Conservation (phyloP, 2,888 invertebrate genomes). For the Agriopis aurantiaria region DNA sequence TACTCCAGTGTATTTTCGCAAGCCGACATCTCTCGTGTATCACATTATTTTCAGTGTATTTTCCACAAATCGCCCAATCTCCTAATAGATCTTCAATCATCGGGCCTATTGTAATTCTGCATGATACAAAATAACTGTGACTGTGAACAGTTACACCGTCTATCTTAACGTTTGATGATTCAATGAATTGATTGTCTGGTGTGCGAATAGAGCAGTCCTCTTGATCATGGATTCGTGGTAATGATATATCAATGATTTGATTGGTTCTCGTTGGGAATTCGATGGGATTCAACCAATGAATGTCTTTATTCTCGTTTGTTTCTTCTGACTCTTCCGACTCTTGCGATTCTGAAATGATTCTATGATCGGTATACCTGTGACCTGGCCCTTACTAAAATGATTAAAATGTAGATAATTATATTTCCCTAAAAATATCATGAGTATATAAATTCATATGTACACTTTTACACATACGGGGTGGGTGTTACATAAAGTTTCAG, state of each 20-base stretch:
- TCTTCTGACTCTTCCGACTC: conserved; percentile 17
- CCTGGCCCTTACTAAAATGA: not conserved
- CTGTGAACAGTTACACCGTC: conserved; percentile 43
- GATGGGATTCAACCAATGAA: conserved; percentile 39
- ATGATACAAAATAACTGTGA: conserved; percentile 51
- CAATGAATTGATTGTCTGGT: conserved; percentile 32
- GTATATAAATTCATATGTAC: not conserved
- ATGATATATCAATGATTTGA: conserved; percentile 44
- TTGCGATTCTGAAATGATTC: conserved; percentile 36
- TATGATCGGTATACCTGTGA: conserved; percentile 9
- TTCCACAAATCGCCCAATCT: conserved; percentile 52
- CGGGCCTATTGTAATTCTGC: conserved; percentile 54
- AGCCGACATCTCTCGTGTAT: conserved; percentile 49
- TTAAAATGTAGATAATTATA: not conserved
- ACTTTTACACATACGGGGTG: no score
- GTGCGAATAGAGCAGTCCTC: conserved; percentile 49
- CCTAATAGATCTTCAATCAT: conserved; percentile 50
- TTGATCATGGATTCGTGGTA: conserved; percentile 42
- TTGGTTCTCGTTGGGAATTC: conserved; percentile 40
- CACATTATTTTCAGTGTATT: conserved; percentile 35
- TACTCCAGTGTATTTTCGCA: conserved; percentile 52
- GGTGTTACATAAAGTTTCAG: no score
- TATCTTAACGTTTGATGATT: conserved; percentile 21
- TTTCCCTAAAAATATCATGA: not conserved
- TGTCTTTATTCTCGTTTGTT: conserved; percentile 4